Evolutionary conservation across 2,797 vertebrate species (phyloP).

Genomic region (Eulemur rubriventer): DNA sequence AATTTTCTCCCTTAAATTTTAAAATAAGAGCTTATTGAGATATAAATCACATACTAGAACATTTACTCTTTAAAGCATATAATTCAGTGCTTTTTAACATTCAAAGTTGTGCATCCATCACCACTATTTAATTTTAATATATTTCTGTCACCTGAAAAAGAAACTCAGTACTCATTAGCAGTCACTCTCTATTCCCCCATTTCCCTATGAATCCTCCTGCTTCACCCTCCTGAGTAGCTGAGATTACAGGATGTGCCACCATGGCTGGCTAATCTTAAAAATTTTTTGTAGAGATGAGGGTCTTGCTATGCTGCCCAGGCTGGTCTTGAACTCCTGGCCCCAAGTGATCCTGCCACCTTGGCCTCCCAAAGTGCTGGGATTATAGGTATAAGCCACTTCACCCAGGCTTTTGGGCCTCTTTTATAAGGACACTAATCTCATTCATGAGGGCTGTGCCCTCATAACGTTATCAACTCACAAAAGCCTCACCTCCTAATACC

Average conservation of each 20-base stretch:
- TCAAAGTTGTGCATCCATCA: background rate
- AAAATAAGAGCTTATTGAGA: background rate
- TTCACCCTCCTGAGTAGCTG: no score
- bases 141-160: background rate
- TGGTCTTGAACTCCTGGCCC: no score
- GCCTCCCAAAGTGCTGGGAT: no score
- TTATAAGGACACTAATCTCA: background rate
- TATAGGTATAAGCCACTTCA: no score
- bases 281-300: no score
- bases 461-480: background rate
- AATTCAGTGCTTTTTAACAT: background rate
- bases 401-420: background rate
- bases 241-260: no score
- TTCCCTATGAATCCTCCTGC: no score
- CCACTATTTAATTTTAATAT: background rate
- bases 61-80: background rate
- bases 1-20: background rate
- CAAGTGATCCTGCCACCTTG: no score
- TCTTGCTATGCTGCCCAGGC: no score
- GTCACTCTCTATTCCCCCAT: background rate
- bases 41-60: background rate
- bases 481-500: fast-evolving
- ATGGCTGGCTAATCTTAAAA: no score
- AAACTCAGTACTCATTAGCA: background rate
- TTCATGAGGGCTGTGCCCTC: background rate